Evolutionary conservation across 1,140 invertebrate genomes (phyloP).

Genomic region (Drosophila lowei): DNA sequence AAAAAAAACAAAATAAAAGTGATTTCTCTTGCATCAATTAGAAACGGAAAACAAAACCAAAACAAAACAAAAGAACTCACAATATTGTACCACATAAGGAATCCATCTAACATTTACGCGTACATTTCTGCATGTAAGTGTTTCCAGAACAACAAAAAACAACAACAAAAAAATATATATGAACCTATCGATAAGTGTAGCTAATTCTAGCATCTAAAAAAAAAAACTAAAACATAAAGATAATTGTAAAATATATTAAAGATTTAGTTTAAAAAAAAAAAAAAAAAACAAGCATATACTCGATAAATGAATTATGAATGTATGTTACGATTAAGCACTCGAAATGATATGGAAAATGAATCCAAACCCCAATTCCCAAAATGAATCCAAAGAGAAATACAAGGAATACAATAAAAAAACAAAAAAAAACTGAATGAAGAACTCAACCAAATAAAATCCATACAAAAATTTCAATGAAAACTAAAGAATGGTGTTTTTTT

Average conservation of each 20-base stretch:
- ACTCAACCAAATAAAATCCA: slow-evolving; percentile 71
- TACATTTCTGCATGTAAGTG: slow-evolving; percentile 65
- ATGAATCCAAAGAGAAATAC: slow-evolving; percentile 50
- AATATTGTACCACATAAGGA: slow-evolving; percentile 29
- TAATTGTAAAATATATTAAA: slow-evolving; percentile 61
- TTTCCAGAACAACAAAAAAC: slow-evolving; percentile 15
- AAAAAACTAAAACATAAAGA: slow-evolving; percentile 26
- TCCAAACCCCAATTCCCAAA: slow-evolving; percentile 14
- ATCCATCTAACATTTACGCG: slow-evolving; percentile 24
- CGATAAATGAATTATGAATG: slow-evolving; percentile 63
- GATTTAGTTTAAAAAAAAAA: slow-evolving; percentile 48
- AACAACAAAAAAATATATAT: slow-evolving; percentile 24
- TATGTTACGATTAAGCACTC: slow-evolving; percentile 78
- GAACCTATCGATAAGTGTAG: slow-evolving; percentile 62
- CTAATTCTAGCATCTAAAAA: slow-evolving; percentile 63
- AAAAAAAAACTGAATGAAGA: slow-evolving; percentile 52
- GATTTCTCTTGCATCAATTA: slow-evolving; percentile 67
- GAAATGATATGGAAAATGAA: slow-evolving; percentile 17
- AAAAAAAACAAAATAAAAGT: slow-evolving; percentile 48
- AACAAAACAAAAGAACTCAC: slow-evolving; percentile 33
- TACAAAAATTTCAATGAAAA: slow-evolving; percentile 66
- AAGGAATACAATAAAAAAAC: slow-evolving; percentile 69
- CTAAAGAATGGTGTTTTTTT: not conserved
- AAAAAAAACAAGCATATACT: slow-evolving; percentile 41
- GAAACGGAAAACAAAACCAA: slow-evolving; percentile 25